A percentile compares a stretch with the other conserved stretches of the same genome.
These are phyloP conservation scores for Chymomyza costata DNA, from an alignment of 1,140 invertebrate genomes.

Conservation along the genomic window DNA sequence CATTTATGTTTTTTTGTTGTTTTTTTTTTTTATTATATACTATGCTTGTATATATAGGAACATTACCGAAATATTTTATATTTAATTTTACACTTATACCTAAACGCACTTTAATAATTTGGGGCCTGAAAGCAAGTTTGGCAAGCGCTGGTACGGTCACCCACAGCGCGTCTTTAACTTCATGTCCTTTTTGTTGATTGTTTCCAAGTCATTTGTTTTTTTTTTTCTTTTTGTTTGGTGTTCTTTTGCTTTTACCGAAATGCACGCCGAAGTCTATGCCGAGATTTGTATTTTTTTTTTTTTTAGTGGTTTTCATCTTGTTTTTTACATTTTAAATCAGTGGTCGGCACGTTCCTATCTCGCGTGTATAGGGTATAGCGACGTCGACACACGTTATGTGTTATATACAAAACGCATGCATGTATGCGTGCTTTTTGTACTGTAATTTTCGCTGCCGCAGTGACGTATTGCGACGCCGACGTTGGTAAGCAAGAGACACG, in stretches of 20 bases:
- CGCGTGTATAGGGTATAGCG: no score
- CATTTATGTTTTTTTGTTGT: conserved; percentile 33
- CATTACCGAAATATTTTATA: conserved; percentile 74
- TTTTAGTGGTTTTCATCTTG: conserved; percentile 15
- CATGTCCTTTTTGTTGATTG: conserved; percentile 36
- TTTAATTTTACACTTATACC: conserved; percentile 73
- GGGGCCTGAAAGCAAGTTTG: conserved; percentile 21
- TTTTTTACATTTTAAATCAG: conserved; percentile 19
- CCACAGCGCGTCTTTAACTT: conserved; percentile 45
- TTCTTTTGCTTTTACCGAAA: conserved; percentile 50
- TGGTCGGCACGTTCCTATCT: conserved; percentile 1
- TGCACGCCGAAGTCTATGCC: conserved; percentile 66
- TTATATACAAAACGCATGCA: no score
- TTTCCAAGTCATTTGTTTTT: conserved; percentile 23
- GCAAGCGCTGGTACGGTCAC: conserved; percentile 25
- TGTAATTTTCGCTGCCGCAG: conserved; percentile 15
- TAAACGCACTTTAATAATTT: conserved; percentile 41
- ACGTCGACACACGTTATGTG: no score
- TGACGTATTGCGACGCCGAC: no score
- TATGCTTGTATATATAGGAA: conserved; percentile 68
- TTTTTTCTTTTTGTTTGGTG: conserved; percentile 5
- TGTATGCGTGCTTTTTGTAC: no score
- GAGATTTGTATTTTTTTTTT: conserved; percentile 44
- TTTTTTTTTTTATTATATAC: conserved; percentile 28
- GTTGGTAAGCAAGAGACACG: no score